phyloP scores from a whole-genome alignment of 1,140 invertebrate genomes.

The Myzus persicae region DNA sequence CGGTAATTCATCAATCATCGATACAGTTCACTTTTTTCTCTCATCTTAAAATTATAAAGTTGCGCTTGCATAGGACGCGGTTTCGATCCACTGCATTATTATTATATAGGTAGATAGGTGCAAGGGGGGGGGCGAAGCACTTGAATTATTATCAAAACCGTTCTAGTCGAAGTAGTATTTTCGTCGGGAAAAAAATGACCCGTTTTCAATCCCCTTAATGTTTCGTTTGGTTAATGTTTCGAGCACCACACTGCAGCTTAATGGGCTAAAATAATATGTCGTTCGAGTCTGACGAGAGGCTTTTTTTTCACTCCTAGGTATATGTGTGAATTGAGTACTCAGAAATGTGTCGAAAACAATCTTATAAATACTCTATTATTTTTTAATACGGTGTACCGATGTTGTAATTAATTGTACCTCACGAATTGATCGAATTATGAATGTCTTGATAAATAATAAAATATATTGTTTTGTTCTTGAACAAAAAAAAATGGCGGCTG shows the following conservation, averaged over 20 bases:
- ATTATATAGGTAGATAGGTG: not conserved
- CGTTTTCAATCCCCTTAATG: not conserved
- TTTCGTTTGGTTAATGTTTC: not conserved
- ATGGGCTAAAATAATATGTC: not conserved
- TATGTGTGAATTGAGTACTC: no score
- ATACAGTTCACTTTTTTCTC: not conserved
- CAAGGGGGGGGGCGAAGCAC: not conserved
- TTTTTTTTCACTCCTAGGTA: not conserved
- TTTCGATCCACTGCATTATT: not conserved
- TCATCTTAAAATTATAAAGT: not conserved
- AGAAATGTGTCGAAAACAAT: not conserved
- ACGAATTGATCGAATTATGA: not conserved
- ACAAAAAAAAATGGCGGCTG: not conserved
- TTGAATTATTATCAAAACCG: conserved; percentile 11
- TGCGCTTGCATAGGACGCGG: not conserved
- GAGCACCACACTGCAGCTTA: not conserved
- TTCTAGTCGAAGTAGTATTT: not conserved
- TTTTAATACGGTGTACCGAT: not conserved
- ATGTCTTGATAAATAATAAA: not conserved
- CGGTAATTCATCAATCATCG: not conserved
- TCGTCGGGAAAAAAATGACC: not conserved
- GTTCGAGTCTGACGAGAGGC: not conserved
- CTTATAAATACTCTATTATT: not conserved
- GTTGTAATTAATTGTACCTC: not conserved
- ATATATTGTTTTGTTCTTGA: not conserved